Conservation (phyloP, 2,888 invertebrate species). For the Tryphoninae sp. region DNA sequence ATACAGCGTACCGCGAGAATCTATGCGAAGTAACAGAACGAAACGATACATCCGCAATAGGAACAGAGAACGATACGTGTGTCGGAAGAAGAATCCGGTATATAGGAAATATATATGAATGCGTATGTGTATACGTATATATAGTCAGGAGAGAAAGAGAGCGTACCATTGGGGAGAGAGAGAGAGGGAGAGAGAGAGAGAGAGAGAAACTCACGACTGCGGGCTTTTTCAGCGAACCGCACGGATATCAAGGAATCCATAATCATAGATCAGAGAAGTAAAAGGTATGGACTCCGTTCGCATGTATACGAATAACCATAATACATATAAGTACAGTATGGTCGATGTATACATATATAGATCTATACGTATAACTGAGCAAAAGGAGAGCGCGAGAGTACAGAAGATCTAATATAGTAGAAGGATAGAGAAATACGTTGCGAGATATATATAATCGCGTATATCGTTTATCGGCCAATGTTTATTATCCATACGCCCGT, state of each 20-base stretch:
- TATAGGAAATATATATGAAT: neutral
- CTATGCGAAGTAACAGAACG: neutral
- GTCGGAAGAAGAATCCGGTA: neutral
- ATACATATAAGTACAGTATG: conserved; percentile 11
- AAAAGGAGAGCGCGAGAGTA: conserved; percentile 26
- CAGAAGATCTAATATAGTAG: conserved; percentile 34
- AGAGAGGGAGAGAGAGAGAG: conserved; percentile 22
- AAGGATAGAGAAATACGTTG: conserved; percentile 56
- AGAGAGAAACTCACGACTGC: conserved; percentile 34
- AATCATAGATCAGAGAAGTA: conserved; percentile 73
- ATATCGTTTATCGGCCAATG: conserved; percentile 77
- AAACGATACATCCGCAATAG: conserved; percentile 23
- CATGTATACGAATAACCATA: conserved; percentile 33
- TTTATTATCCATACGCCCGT: conserved; percentile 78
- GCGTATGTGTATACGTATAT: neutral
- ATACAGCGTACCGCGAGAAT: conserved; percentile 12
- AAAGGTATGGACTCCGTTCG: conserved; percentile 43
- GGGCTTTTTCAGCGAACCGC: conserved; percentile 56
- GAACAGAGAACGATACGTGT: conserved; percentile 21
- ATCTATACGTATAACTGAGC: conserved; percentile 8
- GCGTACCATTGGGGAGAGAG: conserved; percentile 12
- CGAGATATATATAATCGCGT: conserved; percentile 71
- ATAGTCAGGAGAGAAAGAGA: conserved; percentile 3
- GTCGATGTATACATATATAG: neutral
- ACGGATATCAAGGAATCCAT: conserved; percentile 71